These are phyloP conservation scores for Melikaiella ostensackeni DNA, from an alignment of 2,888 invertebrate genomes.

Conservation along the genomic window DNA sequence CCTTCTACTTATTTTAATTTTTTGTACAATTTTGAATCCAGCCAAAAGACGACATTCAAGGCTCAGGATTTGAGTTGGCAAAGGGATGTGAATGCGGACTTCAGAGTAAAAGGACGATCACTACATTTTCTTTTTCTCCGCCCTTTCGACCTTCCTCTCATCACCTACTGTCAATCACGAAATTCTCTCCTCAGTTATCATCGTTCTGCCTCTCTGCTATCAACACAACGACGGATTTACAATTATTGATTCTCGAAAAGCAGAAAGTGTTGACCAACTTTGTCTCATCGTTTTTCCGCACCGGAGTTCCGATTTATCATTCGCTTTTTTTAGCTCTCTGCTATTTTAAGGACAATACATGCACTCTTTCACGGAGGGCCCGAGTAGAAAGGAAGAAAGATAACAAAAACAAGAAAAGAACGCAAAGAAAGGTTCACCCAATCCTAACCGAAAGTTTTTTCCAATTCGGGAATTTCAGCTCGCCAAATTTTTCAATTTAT, in stretches of 20 bases:
- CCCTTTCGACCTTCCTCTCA: conserved; percentile 38
- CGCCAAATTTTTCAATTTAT: background rate
- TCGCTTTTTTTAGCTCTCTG: conserved; percentile 21
- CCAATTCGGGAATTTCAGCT: background rate
- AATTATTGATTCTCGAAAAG: conserved; percentile 26
- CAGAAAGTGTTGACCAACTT: conserved; percentile 28
- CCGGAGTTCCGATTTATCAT: conserved; percentile 12
- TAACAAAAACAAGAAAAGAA: background rate
- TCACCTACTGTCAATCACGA: conserved; percentile 27
- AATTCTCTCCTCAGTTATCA: conserved; percentile 38
- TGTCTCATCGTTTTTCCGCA: conserved; percentile 25
- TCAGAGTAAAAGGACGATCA: conserved; percentile 47
- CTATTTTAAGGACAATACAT: conserved; percentile 11
- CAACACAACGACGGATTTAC: conserved; percentile 31
- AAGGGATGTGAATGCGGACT: conserved; percentile 2
- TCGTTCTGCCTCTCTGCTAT: conserved; percentile 29
- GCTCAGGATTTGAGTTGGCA: conserved; percentile 44
- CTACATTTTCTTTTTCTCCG: conserved; percentile 41
- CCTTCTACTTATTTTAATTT: conserved; percentile 27
- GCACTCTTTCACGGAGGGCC: conserved; percentile 30
- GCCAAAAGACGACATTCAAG: background rate
- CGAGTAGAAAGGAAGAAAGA: conserved; percentile 42
- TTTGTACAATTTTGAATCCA: conserved; percentile 6
- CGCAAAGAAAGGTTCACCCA: background rate
- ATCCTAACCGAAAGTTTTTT: background rate